These are phyloP conservation scores for Sapayoa aenigma DNA, from an alignment of 2,113 vertebrate species.

Conservation along the genomic window DNA sequence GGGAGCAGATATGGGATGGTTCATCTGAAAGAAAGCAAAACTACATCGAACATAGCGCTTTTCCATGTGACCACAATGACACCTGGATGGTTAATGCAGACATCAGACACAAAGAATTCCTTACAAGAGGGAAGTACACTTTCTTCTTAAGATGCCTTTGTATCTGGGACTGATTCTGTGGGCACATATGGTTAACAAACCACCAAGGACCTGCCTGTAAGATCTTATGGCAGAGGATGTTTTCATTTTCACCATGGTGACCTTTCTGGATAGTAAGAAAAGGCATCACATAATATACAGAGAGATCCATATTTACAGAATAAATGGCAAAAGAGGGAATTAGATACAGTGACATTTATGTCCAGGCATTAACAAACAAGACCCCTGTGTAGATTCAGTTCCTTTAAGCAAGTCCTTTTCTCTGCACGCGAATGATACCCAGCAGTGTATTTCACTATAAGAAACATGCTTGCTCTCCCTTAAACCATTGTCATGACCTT, in stretches of 20 bases:
- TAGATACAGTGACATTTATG: not conserved
- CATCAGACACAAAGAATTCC: not conserved
- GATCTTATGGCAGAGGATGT: not conserved
- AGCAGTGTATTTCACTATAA: not conserved
- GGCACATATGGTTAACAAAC: not conserved
- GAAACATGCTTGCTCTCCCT: not conserved
- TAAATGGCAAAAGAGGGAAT: conserved; percentile 17
- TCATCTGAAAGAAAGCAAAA: not conserved
- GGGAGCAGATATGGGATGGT: not conserved
- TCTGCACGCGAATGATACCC: not conserved
- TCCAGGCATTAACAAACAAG: not conserved
- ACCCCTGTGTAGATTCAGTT: not conserved
- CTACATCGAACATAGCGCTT: not conserved
- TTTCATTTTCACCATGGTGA: not conserved
- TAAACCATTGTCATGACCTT: conserved; percentile 96
- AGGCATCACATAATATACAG: conserved; percentile 10
- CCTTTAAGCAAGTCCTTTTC: not conserved
- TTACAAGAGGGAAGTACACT: not conserved
- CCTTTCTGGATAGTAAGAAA: not conserved
- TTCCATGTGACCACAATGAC: not conserved
- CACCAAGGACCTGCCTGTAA: not conserved
- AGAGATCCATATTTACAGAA: conserved; percentile 31
- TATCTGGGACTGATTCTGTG: not conserved
- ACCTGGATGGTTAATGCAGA: not conserved
- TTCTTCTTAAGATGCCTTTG: not conserved